Evolutionary conservation across 2,113 vertebrate genomes (phyloP).

Genomic region (Rhea americana): DNA sequence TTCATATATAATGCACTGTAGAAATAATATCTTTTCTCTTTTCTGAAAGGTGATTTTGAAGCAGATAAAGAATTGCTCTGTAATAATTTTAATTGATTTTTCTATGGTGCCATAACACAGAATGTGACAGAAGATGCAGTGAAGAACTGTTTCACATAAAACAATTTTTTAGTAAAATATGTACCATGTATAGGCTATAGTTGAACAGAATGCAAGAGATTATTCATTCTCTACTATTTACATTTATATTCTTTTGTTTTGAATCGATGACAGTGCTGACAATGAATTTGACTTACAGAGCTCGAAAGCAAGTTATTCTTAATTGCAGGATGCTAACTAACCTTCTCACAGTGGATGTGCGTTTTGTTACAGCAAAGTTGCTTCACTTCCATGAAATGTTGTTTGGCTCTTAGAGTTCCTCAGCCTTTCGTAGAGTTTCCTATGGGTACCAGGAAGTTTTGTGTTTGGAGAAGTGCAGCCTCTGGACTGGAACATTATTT

Average conservation of each 20-base stretch:
- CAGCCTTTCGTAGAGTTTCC: not conserved
- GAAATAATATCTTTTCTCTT: conserved; percentile 37
- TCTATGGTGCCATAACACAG: conserved; percentile 27
- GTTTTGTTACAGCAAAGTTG: not conserved
- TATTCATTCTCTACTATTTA: not conserved
- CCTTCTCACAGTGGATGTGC: not conserved
- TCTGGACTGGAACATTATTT: not conserved
- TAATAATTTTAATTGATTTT: conserved; percentile 66
- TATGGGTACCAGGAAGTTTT: not conserved
- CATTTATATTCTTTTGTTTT: conserved; percentile 13
- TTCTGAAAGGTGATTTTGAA: not conserved
- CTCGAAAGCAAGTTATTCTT: not conserved
- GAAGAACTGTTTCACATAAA: not conserved
- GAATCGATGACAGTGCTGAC: not conserved
- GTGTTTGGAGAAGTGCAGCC: not conserved
- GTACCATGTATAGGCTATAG: not conserved
- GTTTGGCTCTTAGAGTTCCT: not conserved
- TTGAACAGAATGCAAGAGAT: not conserved
- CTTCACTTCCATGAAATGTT: not conserved
- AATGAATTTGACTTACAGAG: conserved; percentile 19
- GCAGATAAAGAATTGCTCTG: conserved; percentile 41
- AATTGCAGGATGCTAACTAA: conserved; percentile 8
- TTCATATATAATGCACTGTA: conserved; percentile 15
- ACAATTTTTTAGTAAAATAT: conserved; percentile 45
- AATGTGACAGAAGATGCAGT: not conserved